Conservation (phyloP, 2,113 vertebrate genomes). For the Ancistrus triradiatus region DNA sequence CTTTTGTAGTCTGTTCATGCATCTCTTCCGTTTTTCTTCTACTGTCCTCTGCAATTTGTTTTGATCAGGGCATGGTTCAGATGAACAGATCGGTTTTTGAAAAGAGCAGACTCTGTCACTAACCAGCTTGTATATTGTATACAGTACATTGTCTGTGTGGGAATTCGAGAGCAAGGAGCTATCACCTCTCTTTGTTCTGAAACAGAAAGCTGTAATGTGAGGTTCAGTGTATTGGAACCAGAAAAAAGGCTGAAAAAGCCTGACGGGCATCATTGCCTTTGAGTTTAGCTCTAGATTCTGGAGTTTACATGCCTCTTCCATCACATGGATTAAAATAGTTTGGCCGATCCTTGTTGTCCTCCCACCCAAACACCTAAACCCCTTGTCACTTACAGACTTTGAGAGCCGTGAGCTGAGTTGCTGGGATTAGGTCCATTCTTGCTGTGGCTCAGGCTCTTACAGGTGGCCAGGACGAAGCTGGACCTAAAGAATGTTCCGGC, state of each 20-base stretch:
- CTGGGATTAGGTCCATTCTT: conserved; percentile 55
- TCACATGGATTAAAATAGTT: conserved; percentile 75
- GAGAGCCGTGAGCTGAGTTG: conserved; percentile 50
- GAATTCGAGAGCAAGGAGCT: conserved; percentile 26
- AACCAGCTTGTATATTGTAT: conserved; percentile 46
- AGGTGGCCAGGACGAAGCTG: conserved; percentile 46
- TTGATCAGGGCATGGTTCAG: not conserved
- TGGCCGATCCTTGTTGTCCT: conserved; percentile 60
- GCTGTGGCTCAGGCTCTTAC: conserved; percentile 37
- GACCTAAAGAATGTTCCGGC: conserved; percentile 53
- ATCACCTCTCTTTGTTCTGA: not conserved
- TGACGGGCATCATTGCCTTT: conserved; percentile 55
- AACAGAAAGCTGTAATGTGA: conserved; percentile 32
- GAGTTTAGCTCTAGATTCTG: conserved; percentile 64
- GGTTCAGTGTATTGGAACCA: conserved; percentile 51
- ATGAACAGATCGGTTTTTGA: not conserved
- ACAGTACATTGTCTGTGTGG: conserved; percentile 42
- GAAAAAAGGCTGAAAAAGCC: not conserved
- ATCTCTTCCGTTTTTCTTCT: not conserved
- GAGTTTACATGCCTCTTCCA: conserved; percentile 73
- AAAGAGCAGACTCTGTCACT: not conserved
- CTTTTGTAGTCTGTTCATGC: not conserved
- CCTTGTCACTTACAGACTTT: conserved; percentile 60
- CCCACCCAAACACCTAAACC: conserved; percentile 52
- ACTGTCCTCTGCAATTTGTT: not conserved